Conservation (phyloP, 2,888 invertebrate species). For the Leucoptera coffeella region DNA sequence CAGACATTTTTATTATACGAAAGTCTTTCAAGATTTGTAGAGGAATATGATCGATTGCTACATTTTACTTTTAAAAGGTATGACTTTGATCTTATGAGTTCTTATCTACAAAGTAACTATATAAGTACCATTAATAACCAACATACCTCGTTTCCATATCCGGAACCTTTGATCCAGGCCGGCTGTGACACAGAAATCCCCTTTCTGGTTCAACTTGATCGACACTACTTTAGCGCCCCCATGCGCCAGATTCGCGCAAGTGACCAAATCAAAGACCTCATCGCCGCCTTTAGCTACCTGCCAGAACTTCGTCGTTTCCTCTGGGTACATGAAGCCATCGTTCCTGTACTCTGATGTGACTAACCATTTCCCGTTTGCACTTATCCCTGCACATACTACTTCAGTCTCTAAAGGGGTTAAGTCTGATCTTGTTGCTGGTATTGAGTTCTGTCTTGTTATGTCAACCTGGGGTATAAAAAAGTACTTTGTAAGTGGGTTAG, state of each 20-base stretch:
- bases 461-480: slow-evolving; percentile 20
- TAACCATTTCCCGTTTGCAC: slow-evolving; percentile 27
- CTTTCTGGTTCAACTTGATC: slow-evolving; percentile 23
- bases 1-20: too few relatives aligned
- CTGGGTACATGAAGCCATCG: slow-evolving; percentile 31
- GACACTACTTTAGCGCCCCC: slow-evolving; percentile 33
- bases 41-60: too few relatives aligned
- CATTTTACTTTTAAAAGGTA: too few relatives aligned
- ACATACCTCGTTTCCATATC: slow-evolving; percentile 32
- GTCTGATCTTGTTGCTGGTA: slow-evolving; percentile 31
- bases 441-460: slow-evolving; percentile 31
- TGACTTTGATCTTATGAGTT: too few relatives aligned
- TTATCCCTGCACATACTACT: slow-evolving; percentile 32
- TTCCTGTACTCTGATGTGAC: slow-evolving; percentile 40
- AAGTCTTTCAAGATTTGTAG: too few relatives aligned
- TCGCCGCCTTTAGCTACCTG: slow-evolving; percentile 11
- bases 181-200: slow-evolving; percentile 34
- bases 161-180: slow-evolving; percentile 38
- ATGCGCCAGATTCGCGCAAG: slow-evolving; percentile 36
- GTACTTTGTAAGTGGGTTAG: not conserved
- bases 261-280: slow-evolving; percentile 26
- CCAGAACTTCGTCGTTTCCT: slow-evolving; percentile 42
- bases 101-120: too few relatives aligned
- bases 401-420: slow-evolving; percentile 36
- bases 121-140: too few relatives aligned